A percentile compares a stretch with the other conserved stretches of the same genome.
Evolutionary conservation across 2,797 vertebrate species (phyloP).

Genomic region (Denticeps clupeoides): DNA sequence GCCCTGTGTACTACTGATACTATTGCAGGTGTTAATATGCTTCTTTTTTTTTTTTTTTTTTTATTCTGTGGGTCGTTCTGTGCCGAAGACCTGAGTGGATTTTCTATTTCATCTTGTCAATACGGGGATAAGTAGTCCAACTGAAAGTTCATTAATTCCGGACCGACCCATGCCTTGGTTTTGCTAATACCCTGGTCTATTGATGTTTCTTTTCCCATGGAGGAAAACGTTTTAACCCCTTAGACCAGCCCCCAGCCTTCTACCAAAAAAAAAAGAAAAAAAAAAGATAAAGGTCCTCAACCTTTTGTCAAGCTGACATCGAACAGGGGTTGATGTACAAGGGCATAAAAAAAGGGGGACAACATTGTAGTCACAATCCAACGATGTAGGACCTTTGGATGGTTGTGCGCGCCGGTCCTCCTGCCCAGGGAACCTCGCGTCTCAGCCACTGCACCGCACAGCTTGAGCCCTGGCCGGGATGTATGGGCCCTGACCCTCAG

Average conservation of each 20-base stretch:
- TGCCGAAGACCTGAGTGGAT: slow-evolving; percentile 32
- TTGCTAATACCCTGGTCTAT: slow-evolving; percentile 44
- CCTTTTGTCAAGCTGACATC: slow-evolving; percentile 20
- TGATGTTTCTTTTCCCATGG: slow-evolving; percentile 50
- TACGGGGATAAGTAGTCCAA: slow-evolving; percentile 44
- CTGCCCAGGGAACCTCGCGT: slow-evolving; percentile 49
- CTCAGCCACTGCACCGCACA: slow-evolving; percentile 47
- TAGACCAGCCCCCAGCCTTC: slow-evolving; percentile 17
- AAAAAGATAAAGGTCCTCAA: slow-evolving; percentile 4
- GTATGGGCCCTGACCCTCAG: slow-evolving; percentile 58
- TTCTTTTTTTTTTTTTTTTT: slow-evolving; percentile 13
- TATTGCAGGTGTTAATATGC: too few relatives aligned
- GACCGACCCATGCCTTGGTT: slow-evolving; percentile 42
- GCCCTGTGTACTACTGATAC: too few relatives aligned
- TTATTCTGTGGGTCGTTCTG: slow-evolving; percentile 36
- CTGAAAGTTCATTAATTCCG: slow-evolving; percentile 55
- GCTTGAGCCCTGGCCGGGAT: slow-evolving; percentile 55
- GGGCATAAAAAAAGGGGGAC: slow-evolving; percentile 8
- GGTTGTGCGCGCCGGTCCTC: slow-evolving; percentile 43
- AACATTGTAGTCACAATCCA: slow-evolving; percentile 15
- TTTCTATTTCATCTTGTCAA: slow-evolving; percentile 48
- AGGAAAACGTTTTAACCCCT: slow-evolving; percentile 35
- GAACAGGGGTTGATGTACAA: slow-evolving; percentile 12
- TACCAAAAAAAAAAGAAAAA: neutral
- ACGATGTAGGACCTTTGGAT: slow-evolving; percentile 29